These are phyloP conservation scores for Mormoops blainvillei DNA, from an alignment of 2,113 vertebrate genomes.

Conservation along the genomic window DNA sequence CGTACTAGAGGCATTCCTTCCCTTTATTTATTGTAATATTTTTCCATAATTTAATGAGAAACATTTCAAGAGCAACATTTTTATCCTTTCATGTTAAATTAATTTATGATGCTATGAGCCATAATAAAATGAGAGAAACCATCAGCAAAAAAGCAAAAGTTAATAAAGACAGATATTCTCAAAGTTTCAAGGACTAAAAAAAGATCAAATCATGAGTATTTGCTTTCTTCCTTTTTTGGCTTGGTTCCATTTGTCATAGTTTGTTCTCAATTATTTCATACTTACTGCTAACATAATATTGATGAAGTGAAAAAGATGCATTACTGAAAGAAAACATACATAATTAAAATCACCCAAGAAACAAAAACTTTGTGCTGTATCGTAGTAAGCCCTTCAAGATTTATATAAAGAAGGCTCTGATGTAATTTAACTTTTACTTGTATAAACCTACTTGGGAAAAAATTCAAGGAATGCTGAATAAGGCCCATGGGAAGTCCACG, in stretches of 20 bases:
- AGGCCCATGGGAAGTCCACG: background rate
- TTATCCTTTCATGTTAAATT: slow-evolving; percentile 85
- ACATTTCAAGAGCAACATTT: slow-evolving; percentile 82
- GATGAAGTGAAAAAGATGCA: slow-evolving; percentile 54
- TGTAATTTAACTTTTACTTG: slow-evolving; percentile 23
- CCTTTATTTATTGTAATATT: slow-evolving; percentile 82
- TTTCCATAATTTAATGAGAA: slow-evolving; percentile 82
- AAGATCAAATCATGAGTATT: slow-evolving; percentile 63
- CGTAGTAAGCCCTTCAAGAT: slow-evolving; percentile 32
- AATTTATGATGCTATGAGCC: slow-evolving; percentile 80
- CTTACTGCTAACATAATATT: slow-evolving; percentile 38
- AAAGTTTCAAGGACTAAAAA: slow-evolving; percentile 70
- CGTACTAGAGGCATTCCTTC: slow-evolving; percentile 80
- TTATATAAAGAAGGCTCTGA: slow-evolving; percentile 2
- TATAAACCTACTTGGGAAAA: background rate
- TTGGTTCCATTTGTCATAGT: slow-evolving; percentile 59
- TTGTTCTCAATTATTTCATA: slow-evolving; percentile 62
- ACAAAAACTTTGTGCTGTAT: background rate
- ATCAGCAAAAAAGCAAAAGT: slow-evolving; percentile 75
- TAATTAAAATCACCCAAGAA: slow-evolving; percentile 61
- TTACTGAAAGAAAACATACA: slow-evolving; percentile 40
- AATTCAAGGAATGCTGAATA: slow-evolving; percentile 35
- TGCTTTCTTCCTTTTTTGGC: slow-evolving; percentile 38
- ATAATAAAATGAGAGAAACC: slow-evolving; percentile 80
- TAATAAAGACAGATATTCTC: slow-evolving; percentile 81